Conservation (phyloP, 2,113 vertebrate genomes). For the Pseudolaguvia tuberculata region DNA sequence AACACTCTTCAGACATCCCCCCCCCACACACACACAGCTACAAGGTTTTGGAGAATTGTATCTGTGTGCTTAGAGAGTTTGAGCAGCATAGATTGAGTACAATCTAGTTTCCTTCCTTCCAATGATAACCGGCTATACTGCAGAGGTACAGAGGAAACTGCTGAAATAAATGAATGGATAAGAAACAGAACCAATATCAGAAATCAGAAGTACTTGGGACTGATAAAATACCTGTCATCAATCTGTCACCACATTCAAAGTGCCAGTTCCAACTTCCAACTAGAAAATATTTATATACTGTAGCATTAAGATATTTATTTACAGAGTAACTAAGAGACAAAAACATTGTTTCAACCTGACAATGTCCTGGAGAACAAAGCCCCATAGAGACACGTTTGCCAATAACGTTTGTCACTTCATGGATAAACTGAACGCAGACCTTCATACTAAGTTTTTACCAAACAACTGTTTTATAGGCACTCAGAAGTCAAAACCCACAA, state of each 20-base stretch:
- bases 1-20: neutral
- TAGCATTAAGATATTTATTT: neutral
- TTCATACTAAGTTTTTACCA: too few relatives aligned
- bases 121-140: neutral
- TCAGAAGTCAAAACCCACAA: neutral
- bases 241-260: neutral
- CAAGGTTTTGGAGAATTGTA: neutral
- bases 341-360: neutral
- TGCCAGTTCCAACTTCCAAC: too few relatives aligned
- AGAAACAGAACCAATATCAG: neutral
- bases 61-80: constrained; percentile 4
- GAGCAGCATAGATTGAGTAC: neutral
- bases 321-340: neutral
- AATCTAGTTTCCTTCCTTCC: neutral
- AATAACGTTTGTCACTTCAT: too few relatives aligned
- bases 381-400: neutral
- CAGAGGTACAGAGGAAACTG: neutral
- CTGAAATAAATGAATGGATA: neutral
- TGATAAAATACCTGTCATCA: neutral
- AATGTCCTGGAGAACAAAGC: neutral
- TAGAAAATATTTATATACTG: neutral
- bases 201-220: neutral
- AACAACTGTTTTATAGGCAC: neutral
- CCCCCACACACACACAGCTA: neutral
- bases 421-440: neutral